Evolutionary conservation across 2,113 vertebrate genomes (phyloP).

Genomic region (Dromas ardeola): DNA sequence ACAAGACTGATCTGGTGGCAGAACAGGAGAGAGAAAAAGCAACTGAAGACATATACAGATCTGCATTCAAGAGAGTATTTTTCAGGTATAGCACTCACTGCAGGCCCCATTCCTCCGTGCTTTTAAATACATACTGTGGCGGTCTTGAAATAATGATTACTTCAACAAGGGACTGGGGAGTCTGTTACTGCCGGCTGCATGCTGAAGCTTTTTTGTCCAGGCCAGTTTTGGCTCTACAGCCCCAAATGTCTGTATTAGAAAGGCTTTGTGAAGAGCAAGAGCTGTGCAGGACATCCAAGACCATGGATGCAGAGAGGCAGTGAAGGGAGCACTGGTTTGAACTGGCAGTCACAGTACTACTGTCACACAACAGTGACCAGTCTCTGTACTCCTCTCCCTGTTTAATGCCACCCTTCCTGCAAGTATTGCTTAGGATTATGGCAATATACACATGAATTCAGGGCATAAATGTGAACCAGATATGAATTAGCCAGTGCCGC

Average conservation of each 20-base stretch:
- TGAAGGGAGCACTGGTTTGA: background rate
- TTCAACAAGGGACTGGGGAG: no score
- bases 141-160: rapidly evolving
- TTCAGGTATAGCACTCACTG: background rate
- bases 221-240: background rate
- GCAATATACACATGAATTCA: background rate
- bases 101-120: background rate
- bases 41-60: background rate
- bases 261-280: background rate
- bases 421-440: background rate
- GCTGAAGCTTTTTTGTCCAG: background rate
- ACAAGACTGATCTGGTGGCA: background rate
- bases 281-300: background rate
- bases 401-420: background rate
- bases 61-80: background rate
- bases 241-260: rapidly evolving
- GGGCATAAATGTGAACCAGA: background rate
- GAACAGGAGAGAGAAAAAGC: background rate
- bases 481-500: background rate
- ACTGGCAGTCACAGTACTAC: background rate
- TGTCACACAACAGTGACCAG: background rate
- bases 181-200: background rate
- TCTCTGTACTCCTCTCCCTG: background rate
- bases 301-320: background rate
- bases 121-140: background rate